phyloP scores from a whole-genome alignment of 2,113 vertebrate species.

The Hypomesus transpacificus region DNA sequence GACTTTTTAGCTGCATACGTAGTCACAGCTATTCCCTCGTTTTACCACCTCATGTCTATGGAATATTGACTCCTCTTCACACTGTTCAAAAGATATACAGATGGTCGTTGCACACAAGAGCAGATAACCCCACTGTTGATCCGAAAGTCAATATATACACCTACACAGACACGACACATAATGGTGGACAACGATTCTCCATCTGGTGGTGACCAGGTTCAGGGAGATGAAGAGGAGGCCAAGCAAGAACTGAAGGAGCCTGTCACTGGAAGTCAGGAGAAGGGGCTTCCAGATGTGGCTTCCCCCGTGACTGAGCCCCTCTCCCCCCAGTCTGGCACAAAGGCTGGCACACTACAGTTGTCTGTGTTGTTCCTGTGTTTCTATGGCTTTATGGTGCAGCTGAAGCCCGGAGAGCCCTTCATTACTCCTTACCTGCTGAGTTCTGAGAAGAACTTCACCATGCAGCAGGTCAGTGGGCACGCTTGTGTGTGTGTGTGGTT shows the following conservation, averaged over 20 bases:
- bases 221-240: neutral
- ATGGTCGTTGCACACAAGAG: too few species aligned
- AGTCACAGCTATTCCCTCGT: too few species aligned
- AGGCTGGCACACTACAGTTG: slow-evolving; percentile 60
- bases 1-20: too few species aligned
- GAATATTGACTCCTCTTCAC: neutral
- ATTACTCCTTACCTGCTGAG: slow-evolving; percentile 82
- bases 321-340: neutral
- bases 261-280: neutral
- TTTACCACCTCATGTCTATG: too few species aligned
- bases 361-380: slow-evolving; percentile 80
- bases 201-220: slow-evolving; percentile 4
- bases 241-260: slow-evolving; percentile 22
- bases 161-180: neutral
- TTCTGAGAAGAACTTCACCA: slow-evolving; percentile 79
- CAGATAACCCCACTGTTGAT: too few species aligned
- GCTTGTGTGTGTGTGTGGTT: neutral
- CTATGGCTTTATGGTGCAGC: slow-evolving; percentile 82
- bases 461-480: slow-evolving; percentile 65
- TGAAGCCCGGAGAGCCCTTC: slow-evolving; percentile 85
- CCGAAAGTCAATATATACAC: neutral
- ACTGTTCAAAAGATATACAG: neutral
- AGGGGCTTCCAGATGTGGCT: slow-evolving; percentile 17
- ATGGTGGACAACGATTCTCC: slow-evolving; percentile 31
- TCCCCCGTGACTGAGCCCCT: neutral